A percentile compares a stretch with the other conserved stretches of the same genome.
These are phyloP conservation scores for Microctenopoma stevenorrisi DNA, from an alignment of 2,797 vertebrate species.

Conservation along the genomic window DNA sequence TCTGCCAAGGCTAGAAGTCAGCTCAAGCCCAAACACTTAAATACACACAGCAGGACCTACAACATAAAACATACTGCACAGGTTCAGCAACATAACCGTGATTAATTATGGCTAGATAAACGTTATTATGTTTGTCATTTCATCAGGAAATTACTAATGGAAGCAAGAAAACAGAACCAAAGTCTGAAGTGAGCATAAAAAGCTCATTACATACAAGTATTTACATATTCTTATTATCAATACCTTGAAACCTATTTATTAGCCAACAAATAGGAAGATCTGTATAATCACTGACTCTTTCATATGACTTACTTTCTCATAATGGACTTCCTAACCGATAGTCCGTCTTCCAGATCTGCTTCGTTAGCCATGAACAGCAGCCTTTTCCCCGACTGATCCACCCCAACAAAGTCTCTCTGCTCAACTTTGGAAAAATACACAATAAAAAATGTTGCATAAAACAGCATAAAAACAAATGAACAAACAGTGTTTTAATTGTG, in stretches of 20 bases:
- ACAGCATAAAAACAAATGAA: not conserved
- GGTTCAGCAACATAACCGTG: slow-evolving; percentile 1
- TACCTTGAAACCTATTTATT: not conserved
- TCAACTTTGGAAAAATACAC: slow-evolving; percentile 84
- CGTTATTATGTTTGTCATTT: not conserved
- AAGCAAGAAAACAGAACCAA: not conserved
- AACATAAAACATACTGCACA: not conserved
- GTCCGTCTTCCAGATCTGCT: slow-evolving; percentile 96
- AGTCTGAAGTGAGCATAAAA: not conserved
- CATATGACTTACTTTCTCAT: slow-evolving; percentile 90
- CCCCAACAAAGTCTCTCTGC: slow-evolving; percentile 97
- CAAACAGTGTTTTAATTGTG: not conserved
- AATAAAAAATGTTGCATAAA: not conserved
- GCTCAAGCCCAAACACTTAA: slow-evolving; percentile 12
- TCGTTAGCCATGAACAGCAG: slow-evolving; percentile 98
- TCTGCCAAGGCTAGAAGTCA: slow-evolving; percentile 14
- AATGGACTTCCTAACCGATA: slow-evolving; percentile 93
- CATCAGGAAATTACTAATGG: not conserved
- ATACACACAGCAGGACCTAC: not conserved
- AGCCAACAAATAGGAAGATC: not conserved
- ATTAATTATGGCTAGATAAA: slow-evolving; percentile 2
- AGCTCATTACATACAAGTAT: not conserved
- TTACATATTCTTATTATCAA: not conserved
- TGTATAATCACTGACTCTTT: not conserved
- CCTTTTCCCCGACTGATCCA: slow-evolving; percentile 92